Base-by-base conservation (phyloP, 1,140 invertebrate genomes). In the Proctacanthus coquilletti region DNA sequence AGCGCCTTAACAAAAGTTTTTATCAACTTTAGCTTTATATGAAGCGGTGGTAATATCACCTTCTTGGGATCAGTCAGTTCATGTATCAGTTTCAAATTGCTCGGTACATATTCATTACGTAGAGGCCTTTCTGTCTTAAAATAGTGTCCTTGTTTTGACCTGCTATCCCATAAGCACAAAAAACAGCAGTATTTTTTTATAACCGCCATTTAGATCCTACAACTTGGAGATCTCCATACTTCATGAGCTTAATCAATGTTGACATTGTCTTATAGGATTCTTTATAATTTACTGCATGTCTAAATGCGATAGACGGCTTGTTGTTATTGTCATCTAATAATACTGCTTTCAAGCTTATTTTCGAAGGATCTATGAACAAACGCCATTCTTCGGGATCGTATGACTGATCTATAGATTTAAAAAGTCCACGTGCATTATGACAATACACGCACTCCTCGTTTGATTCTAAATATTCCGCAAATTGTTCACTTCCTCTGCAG, bases 141-240 rank as follows among this genome's bases (percentile, higher is more conserved):
- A 42, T 55, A 60, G 42, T 60, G 56, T 27, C 45, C 32, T 23
- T 37, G 13, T 39, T 36, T 48, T 42, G 46, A 48, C 38, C 56
- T 44, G 43, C 53, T 63, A 42, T 61, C 48, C 47, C 56, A 61
- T 40, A 50, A 41, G 42, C 50, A 60, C n/a, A 62, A 38, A 47
- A 49, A 60, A 40, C 56, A 62, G 29, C 45, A 51, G 39, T 46
- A 60, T n/a, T 32, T 63, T 64, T 19, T 47, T 61, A 40, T 44
- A 63, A 4, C 52, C 50, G 19, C 38, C 36, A 42, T 62, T 53
- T 34, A 56, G 45, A 34, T 53, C 46, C 8, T 52, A 38, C 19
- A 58, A 36, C 38, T 20, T 45, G 14, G 31, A 52, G 41, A 27
- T 46, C 17, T 14, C 43, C 17, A 40, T 55, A 54, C 15, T 47